Evolutionary conservation across 2,888 invertebrate species (phyloP).

Genomic region (Escarpia spicata): DNA sequence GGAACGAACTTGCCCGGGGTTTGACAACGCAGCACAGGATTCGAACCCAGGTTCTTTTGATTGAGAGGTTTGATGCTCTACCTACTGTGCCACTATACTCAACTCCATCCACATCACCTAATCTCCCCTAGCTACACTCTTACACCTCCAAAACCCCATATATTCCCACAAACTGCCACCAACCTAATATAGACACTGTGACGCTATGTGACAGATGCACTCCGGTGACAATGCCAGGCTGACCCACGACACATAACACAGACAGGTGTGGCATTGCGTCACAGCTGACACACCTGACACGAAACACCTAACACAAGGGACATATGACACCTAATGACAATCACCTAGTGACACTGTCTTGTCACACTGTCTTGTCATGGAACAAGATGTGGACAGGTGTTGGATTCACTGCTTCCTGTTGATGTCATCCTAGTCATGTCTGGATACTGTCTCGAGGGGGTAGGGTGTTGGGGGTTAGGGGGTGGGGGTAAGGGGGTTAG

Average conservation of each 20-base stretch:
- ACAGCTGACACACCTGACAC: neutral
- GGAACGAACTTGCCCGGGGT: too few species aligned
- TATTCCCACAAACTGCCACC: too few species aligned
- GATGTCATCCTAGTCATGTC: neutral
- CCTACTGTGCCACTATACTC: too few species aligned
- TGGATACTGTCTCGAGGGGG: neutral
- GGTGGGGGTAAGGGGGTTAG: neutral
- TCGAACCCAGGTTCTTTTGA: too few species aligned
- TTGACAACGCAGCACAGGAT: too few species aligned
- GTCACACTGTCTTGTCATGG: neutral
- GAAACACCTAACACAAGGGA: neutral
- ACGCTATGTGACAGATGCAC: neutral
- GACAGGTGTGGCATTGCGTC: neutral
- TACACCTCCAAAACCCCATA: too few species aligned
- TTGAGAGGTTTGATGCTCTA: too few species aligned
- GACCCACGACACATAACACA: neutral
- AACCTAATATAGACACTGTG: neutral
- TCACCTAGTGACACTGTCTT: neutral
- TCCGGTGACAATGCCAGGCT: neutral
- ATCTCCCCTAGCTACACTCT: too few species aligned
- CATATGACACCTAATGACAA: neutral
- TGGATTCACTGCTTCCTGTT: neutral
- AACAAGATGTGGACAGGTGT: neutral
- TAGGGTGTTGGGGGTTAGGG: neutral
- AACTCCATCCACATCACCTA: too few species aligned